phyloP scores from a whole-genome alignment of 2,113 vertebrate species.

The Ameiurus melas region DNA sequence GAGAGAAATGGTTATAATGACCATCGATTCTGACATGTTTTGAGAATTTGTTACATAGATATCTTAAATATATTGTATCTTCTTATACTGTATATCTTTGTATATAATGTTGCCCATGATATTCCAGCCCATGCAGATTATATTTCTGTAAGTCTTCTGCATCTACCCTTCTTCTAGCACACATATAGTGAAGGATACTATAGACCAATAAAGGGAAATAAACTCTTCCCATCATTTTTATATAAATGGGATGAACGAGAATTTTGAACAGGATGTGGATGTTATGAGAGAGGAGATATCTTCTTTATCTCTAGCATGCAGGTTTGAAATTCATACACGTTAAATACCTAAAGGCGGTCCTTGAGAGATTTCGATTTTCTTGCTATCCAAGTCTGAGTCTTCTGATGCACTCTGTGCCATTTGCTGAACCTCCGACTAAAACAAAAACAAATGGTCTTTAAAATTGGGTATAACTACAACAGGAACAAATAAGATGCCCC shows the following conservation, averaged over 20 bases:
- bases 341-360: slow-evolving; percentile 84
- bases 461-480: background rate
- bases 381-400: slow-evolving; percentile 83
- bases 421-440: slow-evolving; percentile 80
- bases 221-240: background rate
- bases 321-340: background rate
- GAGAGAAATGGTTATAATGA: slow-evolving; percentile 78
- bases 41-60: background rate
- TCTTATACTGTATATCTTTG: no score
- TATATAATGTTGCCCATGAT: background rate
- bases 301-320: background rate
- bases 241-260: background rate
- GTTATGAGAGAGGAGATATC: background rate
- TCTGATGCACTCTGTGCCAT: slow-evolving; percentile 81
- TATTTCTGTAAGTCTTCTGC: background rate
- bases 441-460: slow-evolving; percentile 4
- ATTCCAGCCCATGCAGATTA: background rate
- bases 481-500: background rate
- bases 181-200: background rate
- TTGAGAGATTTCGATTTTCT: slow-evolving; percentile 84
- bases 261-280: background rate
- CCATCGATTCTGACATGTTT: slow-evolving; percentile 34
- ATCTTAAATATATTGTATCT: background rate
- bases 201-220: background rate
- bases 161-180: background rate